Conservation (phyloP, 2,113 vertebrate genomes). For the Bungarus multicinctus region DNA sequence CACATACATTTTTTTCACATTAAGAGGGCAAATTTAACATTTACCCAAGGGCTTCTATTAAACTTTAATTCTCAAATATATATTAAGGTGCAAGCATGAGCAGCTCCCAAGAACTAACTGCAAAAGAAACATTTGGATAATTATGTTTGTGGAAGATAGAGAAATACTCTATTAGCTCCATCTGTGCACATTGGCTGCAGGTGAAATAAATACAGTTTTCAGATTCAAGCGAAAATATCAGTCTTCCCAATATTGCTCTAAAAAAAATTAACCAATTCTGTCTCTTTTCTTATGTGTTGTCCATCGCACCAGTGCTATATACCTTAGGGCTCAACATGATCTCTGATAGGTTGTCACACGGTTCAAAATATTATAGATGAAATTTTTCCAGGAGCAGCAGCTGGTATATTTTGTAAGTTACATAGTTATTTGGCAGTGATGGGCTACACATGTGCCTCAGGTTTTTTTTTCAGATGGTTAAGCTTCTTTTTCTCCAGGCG, state of each 20-base stretch:
- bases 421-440: slow-evolving; percentile 62
- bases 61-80: neutral
- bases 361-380: slow-evolving; percentile 62
- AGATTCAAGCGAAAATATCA: neutral
- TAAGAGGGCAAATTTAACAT: neutral
- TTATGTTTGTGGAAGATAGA: slow-evolving; percentile 31
- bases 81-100: neutral
- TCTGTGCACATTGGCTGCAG: slow-evolving; percentile 58
- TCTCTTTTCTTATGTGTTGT: slow-evolving; percentile 39
- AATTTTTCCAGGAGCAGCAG: slow-evolving; percentile 68
- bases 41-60: neutral
- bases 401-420: slow-evolving; percentile 65
- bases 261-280: slow-evolving; percentile 28
- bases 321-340: slow-evolving; percentile 66
- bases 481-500: slow-evolving; percentile 48
- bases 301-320: slow-evolving; percentile 17
- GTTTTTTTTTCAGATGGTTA: slow-evolving; percentile 65
- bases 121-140: slow-evolving; percentile 25
- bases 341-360: slow-evolving; percentile 57
- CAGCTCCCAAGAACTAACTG: slow-evolving; percentile 15
- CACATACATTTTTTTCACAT: neutral
- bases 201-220: slow-evolving; percentile 52
- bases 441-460: slow-evolving; percentile 62
- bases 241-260: neutral
- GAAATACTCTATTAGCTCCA: slow-evolving; percentile 46